Conservation (phyloP, 2,113 vertebrate species). For the Tenebrosternarchus preto region DNA sequence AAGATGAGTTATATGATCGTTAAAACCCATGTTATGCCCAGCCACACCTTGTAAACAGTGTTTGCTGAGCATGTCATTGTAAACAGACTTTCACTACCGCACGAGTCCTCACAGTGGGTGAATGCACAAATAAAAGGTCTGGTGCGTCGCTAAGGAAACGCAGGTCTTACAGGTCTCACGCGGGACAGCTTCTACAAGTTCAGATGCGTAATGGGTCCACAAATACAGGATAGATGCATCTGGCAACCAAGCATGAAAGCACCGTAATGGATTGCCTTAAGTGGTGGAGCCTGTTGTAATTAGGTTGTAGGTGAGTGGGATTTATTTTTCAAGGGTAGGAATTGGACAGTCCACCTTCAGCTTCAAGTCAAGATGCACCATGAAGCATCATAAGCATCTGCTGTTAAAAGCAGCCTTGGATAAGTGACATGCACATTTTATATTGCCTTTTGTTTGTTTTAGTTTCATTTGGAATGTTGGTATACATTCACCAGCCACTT, state of each 20-base stretch:
- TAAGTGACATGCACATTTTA: too few species aligned
- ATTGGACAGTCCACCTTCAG: not conserved
- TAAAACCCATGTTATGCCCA: not conserved
- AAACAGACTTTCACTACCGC: constrained; percentile 17
- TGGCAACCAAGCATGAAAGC: constrained; percentile 16
- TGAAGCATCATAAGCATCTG: not conserved
- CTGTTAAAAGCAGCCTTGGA: not conserved
- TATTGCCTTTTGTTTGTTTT: too few species aligned
- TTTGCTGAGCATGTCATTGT: constrained; percentile 10
- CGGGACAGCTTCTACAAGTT: constrained; percentile 35
- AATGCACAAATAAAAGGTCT: constrained; percentile 42
- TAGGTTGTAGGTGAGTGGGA: constrained; percentile 5
- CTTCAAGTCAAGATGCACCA: not conserved
- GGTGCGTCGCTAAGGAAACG: constrained; percentile 15
- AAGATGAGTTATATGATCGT: not conserved
- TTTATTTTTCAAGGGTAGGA: not conserved
- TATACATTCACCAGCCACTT: too few species aligned
- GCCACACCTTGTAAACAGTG: constrained; percentile 3
- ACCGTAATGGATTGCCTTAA: constrained; percentile 7
- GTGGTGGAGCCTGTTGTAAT: constrained; percentile 5
- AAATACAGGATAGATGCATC: not conserved
- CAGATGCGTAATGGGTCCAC: constrained; percentile 16
- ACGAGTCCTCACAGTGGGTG: constrained; percentile 23
- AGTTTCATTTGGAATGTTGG: too few species aligned
- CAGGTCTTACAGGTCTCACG: constrained; percentile 13